Conservation (phyloP, 2,888 invertebrate species). For the Heterodera filipjevi region DNA sequence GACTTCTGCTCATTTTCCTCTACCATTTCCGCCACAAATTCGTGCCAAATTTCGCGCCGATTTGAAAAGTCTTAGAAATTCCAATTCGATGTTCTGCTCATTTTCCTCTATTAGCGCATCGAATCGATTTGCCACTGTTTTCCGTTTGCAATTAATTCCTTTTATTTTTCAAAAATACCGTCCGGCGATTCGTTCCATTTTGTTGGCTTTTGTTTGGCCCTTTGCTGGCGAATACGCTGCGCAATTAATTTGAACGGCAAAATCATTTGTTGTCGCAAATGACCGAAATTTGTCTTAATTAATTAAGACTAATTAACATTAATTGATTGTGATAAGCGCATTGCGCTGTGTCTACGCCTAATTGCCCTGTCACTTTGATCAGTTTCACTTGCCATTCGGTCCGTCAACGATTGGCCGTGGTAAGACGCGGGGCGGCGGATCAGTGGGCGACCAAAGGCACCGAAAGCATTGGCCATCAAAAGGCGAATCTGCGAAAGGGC, state of each 20-base stretch:
- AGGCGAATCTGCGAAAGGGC: not conserved
- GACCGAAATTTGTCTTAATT: not conserved
- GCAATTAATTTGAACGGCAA: slow-evolving; percentile 62
- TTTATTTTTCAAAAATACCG: not conserved
- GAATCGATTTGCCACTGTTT: slow-evolving; percentile 25
- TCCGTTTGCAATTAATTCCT: slow-evolving; percentile 21
- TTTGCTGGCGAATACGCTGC: slow-evolving; percentile 49
- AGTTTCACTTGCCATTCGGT: slow-evolving; percentile 33
- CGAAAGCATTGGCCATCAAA: slow-evolving; percentile 32
- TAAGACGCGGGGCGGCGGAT: slow-evolving; percentile 52
- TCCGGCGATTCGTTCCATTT: not conserved
- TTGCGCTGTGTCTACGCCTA: too few relatives aligned
- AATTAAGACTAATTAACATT: not conserved
- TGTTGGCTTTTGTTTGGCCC: slow-evolving; percentile 16
- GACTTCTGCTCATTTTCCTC: not conserved
- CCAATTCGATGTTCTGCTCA: slow-evolving; percentile 56
- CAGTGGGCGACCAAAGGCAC: slow-evolving; percentile 45
- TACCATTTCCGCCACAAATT: slow-evolving; percentile 1
- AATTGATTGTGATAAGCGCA: too few relatives aligned
- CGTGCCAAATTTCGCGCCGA: slow-evolving; percentile 46
- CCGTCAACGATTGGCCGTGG: slow-evolving; percentile 52
- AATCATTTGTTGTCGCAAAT: slow-evolving; percentile 49
- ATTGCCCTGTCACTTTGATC: too few relatives aligned
- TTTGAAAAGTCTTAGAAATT: slow-evolving; percentile 58
- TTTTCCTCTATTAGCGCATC: slow-evolving; percentile 41